Conservation (phyloP, 2,888 invertebrate genomes). For the Drosophila cyrtoloma region DNA sequence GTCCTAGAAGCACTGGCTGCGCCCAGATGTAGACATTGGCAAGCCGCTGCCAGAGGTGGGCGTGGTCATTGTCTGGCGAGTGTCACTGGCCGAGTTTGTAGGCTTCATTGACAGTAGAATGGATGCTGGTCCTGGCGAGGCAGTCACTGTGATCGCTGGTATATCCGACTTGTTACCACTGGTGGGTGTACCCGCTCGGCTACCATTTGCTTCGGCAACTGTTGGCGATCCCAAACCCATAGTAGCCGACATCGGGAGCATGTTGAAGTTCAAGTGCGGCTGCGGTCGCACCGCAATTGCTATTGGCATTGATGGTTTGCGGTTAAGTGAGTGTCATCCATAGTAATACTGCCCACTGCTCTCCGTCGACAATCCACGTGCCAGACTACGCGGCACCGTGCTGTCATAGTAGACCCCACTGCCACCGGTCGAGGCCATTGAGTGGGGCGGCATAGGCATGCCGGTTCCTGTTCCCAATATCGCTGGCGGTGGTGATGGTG, state of each 20-base stretch:
- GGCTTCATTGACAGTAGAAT: conserved; percentile 69
- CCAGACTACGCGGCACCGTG: conserved; percentile 82
- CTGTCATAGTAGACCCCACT: conserved; percentile 82
- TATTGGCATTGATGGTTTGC: conserved; percentile 81
- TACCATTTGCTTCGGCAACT: conserved; percentile 39
- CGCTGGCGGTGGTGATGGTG: conserved; percentile 67
- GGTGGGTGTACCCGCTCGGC: conserved; percentile 73
- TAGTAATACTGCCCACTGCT: conserved; percentile 82
- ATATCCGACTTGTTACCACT: conserved; percentile 70
- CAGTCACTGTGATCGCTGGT: conserved; percentile 81
- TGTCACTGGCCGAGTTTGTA: conserved; percentile 38
- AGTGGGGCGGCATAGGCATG: conserved; percentile 53
- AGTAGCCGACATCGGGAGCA: conserved; percentile 81
- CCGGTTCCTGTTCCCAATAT: conserved; percentile 40
- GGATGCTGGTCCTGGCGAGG: conserved; percentile 70
- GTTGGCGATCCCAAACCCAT: conserved; percentile 72
- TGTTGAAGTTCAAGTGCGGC: conserved; percentile 77
- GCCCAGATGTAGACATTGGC: conserved; percentile 77
- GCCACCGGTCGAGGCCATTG: conserved; percentile 63
- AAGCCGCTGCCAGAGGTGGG: conserved; percentile 58
- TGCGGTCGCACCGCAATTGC: conserved; percentile 77
- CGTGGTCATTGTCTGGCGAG: conserved; percentile 33
- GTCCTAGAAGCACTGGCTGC: conserved; percentile 84
- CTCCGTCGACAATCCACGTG: conserved; percentile 80
- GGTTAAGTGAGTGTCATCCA: conserved; percentile 85